Evolutionary conservation across 2,113 vertebrate genomes (phyloP), one percentile per base, ranked within the genome.

Genomic region (Andinoacara biseriatus): DNA sequence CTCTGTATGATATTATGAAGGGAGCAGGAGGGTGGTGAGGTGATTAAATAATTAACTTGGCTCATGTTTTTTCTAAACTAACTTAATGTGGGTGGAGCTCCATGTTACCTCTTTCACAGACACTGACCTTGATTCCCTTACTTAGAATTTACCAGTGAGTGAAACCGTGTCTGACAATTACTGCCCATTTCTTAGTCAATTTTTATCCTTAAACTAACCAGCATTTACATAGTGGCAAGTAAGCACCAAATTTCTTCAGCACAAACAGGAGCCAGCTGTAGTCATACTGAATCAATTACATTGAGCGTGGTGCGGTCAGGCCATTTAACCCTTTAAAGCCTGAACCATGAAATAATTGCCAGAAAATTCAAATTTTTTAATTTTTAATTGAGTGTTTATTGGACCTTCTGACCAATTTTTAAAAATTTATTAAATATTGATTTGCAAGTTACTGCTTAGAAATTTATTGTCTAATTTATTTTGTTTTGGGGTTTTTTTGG

Each of bases 121-220:
- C 7, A 10, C 49, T 61, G 35, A 82, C 46, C 46, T n/a, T 72
- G 18, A n/a, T 72, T 72, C 0, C 52, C 3, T 29, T 17, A 22
- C 6, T 17, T 62, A 33, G 69, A 29, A 57, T 7, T 35, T 22
- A 67, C 54, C 22, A 38, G 15, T 74, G 18, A 77, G 43, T 72
- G 13, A 57, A 49, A 38, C 56, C 13, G n/a, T 61, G 29, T 63
- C 63, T 35, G 62, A 74, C 52, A 61, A 43, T 43, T 14, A 76
- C 82, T 87, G 86, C 74, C 86, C 35, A 6, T 86, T 90, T 89
- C 43, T 49, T 18, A 35, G 46, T 74, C 67, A 1, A 3, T 40
- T 83, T 83, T 10, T 74, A 80, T 38, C 43, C 49, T 24, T n/a
- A 57, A 43, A 77, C 82, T 46, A 72, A 74, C 82, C 62, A 57